A percentile compares a stretch with the other conserved stretches of the same genome.
Evolutionary conservation across 2,113 vertebrate species (phyloP).

Genomic region (Corvus moneduloides): DNA sequence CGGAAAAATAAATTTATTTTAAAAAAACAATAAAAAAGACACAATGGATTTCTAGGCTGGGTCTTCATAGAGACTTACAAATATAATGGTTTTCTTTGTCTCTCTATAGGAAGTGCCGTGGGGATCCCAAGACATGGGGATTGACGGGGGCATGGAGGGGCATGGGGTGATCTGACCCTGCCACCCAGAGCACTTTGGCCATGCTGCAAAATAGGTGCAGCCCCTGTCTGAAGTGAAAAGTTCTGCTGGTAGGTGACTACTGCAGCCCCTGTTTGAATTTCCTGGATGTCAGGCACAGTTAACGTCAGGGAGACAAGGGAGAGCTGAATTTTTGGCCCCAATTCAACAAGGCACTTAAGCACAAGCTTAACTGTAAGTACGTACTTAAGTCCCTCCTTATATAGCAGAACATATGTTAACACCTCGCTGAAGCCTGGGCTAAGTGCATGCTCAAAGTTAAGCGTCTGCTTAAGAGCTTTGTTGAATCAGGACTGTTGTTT

Average conservation of each 20-base stretch:
- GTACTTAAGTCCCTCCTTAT: constrained; percentile 65
- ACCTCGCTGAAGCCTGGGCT: not conserved
- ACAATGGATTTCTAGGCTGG: not conserved
- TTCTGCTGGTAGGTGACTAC: not conserved
- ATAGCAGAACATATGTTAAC: constrained; percentile 59
- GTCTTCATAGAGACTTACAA: not conserved
- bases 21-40: fast-evolving
- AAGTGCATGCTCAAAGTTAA: constrained; percentile 66
- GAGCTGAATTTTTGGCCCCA: constrained; percentile 43
- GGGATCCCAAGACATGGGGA: not conserved
- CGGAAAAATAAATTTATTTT: not conserved
- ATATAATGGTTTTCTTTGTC: fast-evolving
- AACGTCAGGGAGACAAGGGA: constrained; percentile 36
- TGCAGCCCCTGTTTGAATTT: constrained; percentile 15
- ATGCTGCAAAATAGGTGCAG: not conserved
- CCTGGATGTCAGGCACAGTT: constrained; percentile 46
- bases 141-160: fast-evolving
- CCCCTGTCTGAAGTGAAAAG: not conserved
- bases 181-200: fast-evolving
- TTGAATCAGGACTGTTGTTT: constrained; percentile 52
- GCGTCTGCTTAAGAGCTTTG: constrained; percentile 56
- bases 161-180: not conserved
- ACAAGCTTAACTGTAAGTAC: constrained; percentile 61
- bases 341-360: constrained; percentile 66
- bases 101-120: fast-evolving